These are phyloP conservation scores for Danio kyathit DNA, from an alignment of 2,797 vertebrate genomes.

Conservation along the genomic window DNA sequence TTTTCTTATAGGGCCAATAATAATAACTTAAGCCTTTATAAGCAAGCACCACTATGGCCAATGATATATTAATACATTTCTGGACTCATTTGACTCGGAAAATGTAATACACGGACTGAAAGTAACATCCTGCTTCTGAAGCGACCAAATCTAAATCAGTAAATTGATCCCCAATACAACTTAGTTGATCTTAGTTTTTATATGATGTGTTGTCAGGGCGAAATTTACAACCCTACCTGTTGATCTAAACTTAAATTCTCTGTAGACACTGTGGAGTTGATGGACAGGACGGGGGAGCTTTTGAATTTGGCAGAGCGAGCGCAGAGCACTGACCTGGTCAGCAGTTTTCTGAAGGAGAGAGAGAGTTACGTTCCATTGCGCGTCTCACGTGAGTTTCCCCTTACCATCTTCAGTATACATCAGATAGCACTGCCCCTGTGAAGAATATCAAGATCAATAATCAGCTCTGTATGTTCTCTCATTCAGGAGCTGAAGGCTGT, in stretches of 20 bases:
- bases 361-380: constrained; percentile 71
- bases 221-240: not conserved
- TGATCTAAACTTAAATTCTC: not conserved
- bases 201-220: no score
- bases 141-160: no score
- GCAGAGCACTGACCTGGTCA: constrained; percentile 66
- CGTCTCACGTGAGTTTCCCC: constrained; percentile 71
- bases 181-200: no score
- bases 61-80: no score
- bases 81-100: no score
- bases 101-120: no score
- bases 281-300: constrained; percentile 72
- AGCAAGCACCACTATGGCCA: no score
- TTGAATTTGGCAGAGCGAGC: constrained; percentile 69
- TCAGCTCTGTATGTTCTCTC: not conserved
- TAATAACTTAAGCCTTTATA: no score
- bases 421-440: not conserved
- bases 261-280: constrained; percentile 74
- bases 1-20: no score
- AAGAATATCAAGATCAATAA: not conserved
- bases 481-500: constrained; percentile 63
- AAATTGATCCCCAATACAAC: no score
- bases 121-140: no score
- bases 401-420: not conserved
- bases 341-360: constrained; percentile 71